Evolutionary conservation across 2,113 vertebrate genomes (phyloP), one percentile per base, ranked within the genome.

Genomic region (Cariama cristata): DNA sequence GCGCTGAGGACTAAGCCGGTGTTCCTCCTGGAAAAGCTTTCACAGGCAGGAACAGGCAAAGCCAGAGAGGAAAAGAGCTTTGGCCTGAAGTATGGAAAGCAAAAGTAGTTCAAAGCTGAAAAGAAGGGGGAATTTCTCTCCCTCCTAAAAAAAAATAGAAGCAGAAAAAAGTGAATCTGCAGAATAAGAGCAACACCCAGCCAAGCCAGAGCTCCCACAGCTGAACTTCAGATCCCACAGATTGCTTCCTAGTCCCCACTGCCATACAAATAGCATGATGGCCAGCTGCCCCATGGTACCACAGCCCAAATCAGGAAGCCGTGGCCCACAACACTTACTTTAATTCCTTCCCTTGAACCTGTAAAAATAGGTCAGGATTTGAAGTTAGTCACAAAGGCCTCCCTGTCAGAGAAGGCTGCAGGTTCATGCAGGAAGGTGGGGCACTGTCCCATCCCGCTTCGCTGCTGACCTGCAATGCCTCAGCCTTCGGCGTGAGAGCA

Each of bases 1-100:
- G 28, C 49, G 53, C 32, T 90, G 49, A 90, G 69, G 40, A 72
- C 9, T 27, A 63, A 90, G 42, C 56, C 62, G 76, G 42, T 27
- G 14, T 62, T 11, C n/a, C 77, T 91, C 38, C 74, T 88, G 73
- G 47, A 90, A 96, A 91, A 96, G 33, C 23, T 83, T 93, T 87
- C 59, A 45, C 20, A 53, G 69, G 45, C 3, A 21, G 67, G 28
- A 81, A 74, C 22, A 53, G 38, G 44, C 69, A 87, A 95, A 91
- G 53, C 18, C 8, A 1, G 49, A 79, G 49, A 91, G 49, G 58
- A 89, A 74, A 91, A 82, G 11, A 55, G 26, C 55, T 90, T 3
- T 4, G 12, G 62, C 33, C 12, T 93, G 55, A 89, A 62, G 38
- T 40, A 20, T 13, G 20, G 64, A 89, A 94, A 95, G 44, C 30